A percentile compares a stretch with the other conserved stretches of the same genome.
Evolutionary conservation across 1,140 invertebrate species (phyloP).

Genomic region (Drosophila serrata): DNA sequence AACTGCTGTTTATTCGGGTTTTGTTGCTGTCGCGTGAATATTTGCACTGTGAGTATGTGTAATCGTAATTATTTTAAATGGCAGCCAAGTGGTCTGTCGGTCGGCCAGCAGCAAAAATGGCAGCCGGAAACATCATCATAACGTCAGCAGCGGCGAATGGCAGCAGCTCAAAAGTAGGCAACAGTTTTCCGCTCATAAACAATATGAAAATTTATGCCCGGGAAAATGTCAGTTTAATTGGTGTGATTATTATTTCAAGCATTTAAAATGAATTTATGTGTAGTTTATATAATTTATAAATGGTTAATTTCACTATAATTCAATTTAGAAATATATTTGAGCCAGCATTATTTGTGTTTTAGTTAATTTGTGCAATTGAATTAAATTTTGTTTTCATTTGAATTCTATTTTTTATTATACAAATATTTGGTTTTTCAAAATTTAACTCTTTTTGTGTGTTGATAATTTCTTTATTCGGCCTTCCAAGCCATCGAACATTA

Average conservation of each 20-base stretch:
- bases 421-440: not conserved
- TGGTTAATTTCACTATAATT: constrained; percentile 18
- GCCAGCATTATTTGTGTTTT: constrained; percentile 2
- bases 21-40: constrained; percentile 28
- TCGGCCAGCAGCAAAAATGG: constrained; percentile 32
- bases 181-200: constrained; percentile 25
- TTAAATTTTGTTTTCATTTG: not conserved
- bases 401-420: not conserved
- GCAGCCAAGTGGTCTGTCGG: constrained; percentile 29
- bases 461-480: not conserved
- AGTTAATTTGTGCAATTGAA: not conserved
- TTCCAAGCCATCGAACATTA: not conserved
- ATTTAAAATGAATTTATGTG: constrained; percentile 7
- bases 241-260: constrained; percentile 8
- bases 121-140: constrained; percentile 14
- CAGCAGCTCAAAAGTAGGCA: constrained; percentile 53
- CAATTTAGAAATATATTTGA: not conserved
- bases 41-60: constrained; percentile 32
- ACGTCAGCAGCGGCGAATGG: not conserved
- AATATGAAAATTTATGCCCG: constrained; percentile 8
- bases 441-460: not conserved
- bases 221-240: constrained; percentile 27
- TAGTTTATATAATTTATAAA: not conserved
- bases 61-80: constrained; percentile 74
- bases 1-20: constrained; percentile 52